These are phyloP conservation scores for Alligator sinensis DNA, from an alignment of 2,113 vertebrate species.

Conservation along the genomic window DNA sequence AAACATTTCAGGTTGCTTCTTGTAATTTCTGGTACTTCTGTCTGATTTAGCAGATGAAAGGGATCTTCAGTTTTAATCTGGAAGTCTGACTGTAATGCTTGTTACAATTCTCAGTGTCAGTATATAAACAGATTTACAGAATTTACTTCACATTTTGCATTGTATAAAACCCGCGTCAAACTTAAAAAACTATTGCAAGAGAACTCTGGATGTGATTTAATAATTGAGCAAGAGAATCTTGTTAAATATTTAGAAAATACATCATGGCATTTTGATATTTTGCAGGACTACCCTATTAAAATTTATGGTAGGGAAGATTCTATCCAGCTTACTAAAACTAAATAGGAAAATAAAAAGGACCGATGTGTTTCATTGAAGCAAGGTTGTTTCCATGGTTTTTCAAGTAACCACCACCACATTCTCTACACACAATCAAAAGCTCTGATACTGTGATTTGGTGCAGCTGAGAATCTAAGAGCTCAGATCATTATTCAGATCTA, in stretches of 20 bases:
- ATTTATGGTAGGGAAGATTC: constrained; percentile 57
- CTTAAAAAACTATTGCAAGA: constrained; percentile 44
- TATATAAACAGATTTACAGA: constrained; percentile 4
- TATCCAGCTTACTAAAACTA: constrained; percentile 50
- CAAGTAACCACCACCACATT: background rate
- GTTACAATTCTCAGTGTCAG: background rate
- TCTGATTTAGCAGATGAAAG: constrained; percentile 29
- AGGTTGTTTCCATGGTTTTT: background rate
- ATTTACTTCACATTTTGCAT: constrained; percentile 32
- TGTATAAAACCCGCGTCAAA: constrained; percentile 42
- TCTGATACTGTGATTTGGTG: background rate
- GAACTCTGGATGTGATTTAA: constrained; percentile 57
- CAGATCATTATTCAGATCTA: background rate
- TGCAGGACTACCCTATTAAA: constrained; percentile 39
- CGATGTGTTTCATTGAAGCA: background rate
- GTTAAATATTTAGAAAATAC: constrained; percentile 73
- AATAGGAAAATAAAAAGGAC: constrained; percentile 4
- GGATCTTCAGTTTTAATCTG: constrained; percentile 44
- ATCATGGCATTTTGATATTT: constrained; percentile 59
- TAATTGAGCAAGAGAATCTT: constrained; percentile 60
- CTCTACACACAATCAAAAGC: background rate
- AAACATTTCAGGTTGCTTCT: constrained; percentile 31
- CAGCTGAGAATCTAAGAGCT: background rate
- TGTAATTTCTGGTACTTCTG: constrained; percentile 30
- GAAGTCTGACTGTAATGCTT: background rate